phyloP scores from a whole-genome alignment of 1,140 invertebrate species.

The Cyphomyrmex costatus region DNA sequence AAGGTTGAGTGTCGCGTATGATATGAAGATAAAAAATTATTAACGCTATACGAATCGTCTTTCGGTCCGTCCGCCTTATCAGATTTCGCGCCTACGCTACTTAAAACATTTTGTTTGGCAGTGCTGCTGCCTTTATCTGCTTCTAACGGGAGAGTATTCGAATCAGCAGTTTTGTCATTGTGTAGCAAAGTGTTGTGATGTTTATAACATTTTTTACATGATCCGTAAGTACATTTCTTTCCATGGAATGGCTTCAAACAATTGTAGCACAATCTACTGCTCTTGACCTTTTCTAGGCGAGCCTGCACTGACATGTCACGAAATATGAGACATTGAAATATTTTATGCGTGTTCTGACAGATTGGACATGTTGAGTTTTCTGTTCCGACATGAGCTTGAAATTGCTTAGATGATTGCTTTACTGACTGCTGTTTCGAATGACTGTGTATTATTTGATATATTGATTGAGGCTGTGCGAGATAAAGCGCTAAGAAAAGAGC shows the following conservation, averaged over 20 bases:
- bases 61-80: too few species aligned
- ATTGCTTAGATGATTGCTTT: background rate
- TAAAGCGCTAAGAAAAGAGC: background rate
- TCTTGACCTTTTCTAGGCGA: constrained; percentile 29
- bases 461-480: background rate
- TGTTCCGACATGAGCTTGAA: background rate
- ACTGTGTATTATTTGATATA: background rate
- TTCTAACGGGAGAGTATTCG: background rate
- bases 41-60: too few species aligned
- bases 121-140: background rate
- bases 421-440: background rate
- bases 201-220: constrained; percentile 43
- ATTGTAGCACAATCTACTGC: constrained; percentile 50
- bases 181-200: constrained; percentile 64
- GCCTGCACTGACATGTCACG: constrained; percentile 17
- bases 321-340: constrained; percentile 54
- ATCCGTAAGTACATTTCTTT: constrained; percentile 44
- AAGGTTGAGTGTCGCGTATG: background rate
- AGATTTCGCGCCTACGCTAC: too few species aligned
- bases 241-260: constrained; percentile 35
- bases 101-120: constrained; percentile 39
- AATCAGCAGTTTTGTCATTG: background rate
- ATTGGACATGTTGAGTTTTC: constrained; percentile 19
- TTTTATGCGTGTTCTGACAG: constrained; percentile 47
- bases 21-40: background rate